Evolutionary conservation across 2,888 invertebrate genomes (phyloP).

Genomic region (Mythimna lalbum): DNA sequence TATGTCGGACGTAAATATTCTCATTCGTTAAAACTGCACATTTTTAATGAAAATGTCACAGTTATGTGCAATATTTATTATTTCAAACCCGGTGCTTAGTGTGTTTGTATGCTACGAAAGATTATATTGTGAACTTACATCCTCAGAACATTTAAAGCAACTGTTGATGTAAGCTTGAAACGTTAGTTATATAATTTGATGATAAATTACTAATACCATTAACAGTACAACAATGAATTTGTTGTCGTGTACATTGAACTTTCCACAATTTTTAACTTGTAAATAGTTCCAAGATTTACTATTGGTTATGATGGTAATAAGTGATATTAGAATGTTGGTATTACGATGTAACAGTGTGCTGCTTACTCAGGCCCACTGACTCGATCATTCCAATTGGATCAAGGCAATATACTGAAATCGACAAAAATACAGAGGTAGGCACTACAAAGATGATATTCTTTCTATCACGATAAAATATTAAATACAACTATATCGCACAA

Average conservation of each 20-base stretch:
- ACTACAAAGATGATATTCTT: slow-evolving; percentile 64
- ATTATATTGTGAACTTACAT: slow-evolving; percentile 67
- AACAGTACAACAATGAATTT: slow-evolving; percentile 66
- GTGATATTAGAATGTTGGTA: slow-evolving; percentile 81
- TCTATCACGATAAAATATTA: slow-evolving; percentile 67
- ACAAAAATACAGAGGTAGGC: slow-evolving; percentile 64
- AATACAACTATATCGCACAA: slow-evolving; percentile 80
- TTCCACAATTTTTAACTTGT: slow-evolving; percentile 75
- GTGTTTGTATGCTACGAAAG: slow-evolving; percentile 68
- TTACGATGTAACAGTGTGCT: slow-evolving; percentile 69
- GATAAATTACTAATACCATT: slow-evolving; percentile 58
- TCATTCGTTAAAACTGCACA: slow-evolving; percentile 76
- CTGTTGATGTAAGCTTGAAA: slow-evolving; percentile 77
- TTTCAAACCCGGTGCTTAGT: slow-evolving; percentile 82
- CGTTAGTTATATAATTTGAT: slow-evolving; percentile 59
- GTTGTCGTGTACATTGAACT: slow-evolving; percentile 73
- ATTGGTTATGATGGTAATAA: slow-evolving; percentile 73
- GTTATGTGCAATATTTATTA: slow-evolving; percentile 82
- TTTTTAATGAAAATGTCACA: slow-evolving; percentile 67
- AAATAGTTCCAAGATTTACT: slow-evolving; percentile 78
- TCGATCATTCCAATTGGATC: slow-evolving; percentile 84
- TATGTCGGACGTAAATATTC: slow-evolving; percentile 68
- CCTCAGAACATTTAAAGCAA: slow-evolving; percentile 86
- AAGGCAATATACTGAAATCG: slow-evolving; percentile 65
- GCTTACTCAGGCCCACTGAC: slow-evolving; percentile 70